A percentile compares a stretch with the other conserved stretches of the same genome.
Evolutionary conservation across 2,797 vertebrate genomes (phyloP).

Genomic region (Neosilurus hyrtlii): DNA sequence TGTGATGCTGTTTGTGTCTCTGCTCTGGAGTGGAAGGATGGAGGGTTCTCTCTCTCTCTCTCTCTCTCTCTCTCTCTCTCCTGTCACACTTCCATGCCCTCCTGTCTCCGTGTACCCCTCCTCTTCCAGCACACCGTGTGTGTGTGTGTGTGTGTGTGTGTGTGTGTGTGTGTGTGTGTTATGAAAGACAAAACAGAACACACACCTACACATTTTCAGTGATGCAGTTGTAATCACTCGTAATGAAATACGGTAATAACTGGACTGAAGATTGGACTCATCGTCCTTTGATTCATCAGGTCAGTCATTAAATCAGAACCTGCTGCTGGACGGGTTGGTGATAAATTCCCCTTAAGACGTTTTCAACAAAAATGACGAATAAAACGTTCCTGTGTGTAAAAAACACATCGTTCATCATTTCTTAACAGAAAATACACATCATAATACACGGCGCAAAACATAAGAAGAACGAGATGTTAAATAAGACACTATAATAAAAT

Average conservation of each 20-base stretch:
- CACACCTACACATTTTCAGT: neutral
- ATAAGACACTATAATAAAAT: too few relatives aligned
- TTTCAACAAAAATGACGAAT: neutral
- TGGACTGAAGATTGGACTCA: slow-evolving; percentile 3
- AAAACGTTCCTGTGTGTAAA: too few relatives aligned
- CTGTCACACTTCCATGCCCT: slow-evolving; percentile 36
- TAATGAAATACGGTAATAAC: neutral
- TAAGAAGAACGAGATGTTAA: neutral
- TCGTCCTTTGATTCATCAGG: neutral
- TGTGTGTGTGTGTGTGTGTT: neutral
- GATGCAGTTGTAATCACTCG: neutral
- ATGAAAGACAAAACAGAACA: neutral
- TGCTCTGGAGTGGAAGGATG: slow-evolving; percentile 19
- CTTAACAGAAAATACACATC: neutral
- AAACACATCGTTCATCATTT: neutral
- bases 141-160: slow-evolving; percentile 7
- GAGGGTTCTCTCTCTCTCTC: slow-evolving; percentile 10
- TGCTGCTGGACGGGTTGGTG: neutral
- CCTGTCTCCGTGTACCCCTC: slow-evolving; percentile 19
- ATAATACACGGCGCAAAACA: neutral
- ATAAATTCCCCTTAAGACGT: neutral
- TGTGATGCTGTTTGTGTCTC: slow-evolving; percentile 14
- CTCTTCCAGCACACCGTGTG: neutral
- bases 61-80: slow-evolving; percentile 28
- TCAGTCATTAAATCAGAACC: neutral